Percentiles rank a stretch among this genome's conserved stretches.
Evolutionary conservation across 2,888 invertebrate species (phyloP).

Genomic region (Mythimna pallens): DNA sequence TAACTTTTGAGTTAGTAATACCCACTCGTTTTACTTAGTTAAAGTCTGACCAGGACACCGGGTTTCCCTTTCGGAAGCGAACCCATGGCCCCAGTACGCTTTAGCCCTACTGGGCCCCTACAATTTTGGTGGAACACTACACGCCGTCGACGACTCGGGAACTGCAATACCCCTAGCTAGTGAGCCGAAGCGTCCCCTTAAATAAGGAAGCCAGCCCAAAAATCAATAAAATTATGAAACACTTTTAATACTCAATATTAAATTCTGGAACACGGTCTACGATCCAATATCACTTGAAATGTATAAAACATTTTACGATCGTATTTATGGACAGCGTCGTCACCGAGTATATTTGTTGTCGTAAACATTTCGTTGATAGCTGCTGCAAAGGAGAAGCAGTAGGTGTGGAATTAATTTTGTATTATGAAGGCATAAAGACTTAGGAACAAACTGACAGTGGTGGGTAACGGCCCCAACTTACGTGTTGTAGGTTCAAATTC

Average conservation of each 20-base stretch:
- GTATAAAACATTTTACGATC: slow-evolving; percentile 71
- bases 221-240: slow-evolving; percentile 21
- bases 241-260: slow-evolving; percentile 17
- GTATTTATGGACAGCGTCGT: slow-evolving; percentile 68
- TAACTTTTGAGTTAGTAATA: no score
- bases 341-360: slow-evolving; percentile 65
- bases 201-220: neutral
- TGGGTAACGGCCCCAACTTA: neutral
- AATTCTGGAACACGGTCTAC: slow-evolving; percentile 33
- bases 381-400: slow-evolving; percentile 49
- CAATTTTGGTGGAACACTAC: no score
- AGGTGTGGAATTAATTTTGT: slow-evolving; percentile 23
- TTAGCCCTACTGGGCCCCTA: no score
- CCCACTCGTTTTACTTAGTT: no score
- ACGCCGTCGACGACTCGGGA: no score
- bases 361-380: slow-evolving; percentile 68
- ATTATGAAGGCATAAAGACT: neutral
- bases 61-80: no score
- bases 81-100: no score
- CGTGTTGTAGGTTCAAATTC: no score
- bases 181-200: no score
- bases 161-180: no score
- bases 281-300: slow-evolving; percentile 68
- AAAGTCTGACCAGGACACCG: no score
- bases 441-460: no score